Percentiles rank a stretch among this genome's conserved stretches.
Conservation (phyloP, 2,888 invertebrate species). For the Phyllotreta striolata region DNA sequence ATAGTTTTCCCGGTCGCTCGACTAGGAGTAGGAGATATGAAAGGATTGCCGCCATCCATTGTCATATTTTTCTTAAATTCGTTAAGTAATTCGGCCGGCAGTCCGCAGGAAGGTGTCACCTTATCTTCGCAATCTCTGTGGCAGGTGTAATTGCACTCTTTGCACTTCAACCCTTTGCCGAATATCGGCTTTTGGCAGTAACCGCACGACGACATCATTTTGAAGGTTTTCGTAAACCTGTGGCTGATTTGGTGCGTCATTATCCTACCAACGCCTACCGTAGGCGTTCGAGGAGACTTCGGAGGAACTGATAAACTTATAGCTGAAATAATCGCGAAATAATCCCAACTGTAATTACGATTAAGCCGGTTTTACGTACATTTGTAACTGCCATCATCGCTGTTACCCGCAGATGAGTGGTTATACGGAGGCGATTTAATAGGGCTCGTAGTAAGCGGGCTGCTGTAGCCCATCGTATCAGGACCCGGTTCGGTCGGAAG, state of each 20-base stretch:
- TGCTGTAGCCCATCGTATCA: slow-evolving; percentile 61
- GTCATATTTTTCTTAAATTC: slow-evolving; percentile 81
- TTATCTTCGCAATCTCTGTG: slow-evolving; percentile 89
- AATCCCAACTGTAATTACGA: slow-evolving; percentile 7
- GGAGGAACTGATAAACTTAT: slow-evolving; percentile 65
- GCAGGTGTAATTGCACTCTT: slow-evolving; percentile 93
- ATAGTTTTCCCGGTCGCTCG: slow-evolving; percentile 57
- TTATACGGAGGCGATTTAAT: slow-evolving; percentile 69
- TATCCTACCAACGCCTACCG: slow-evolving; percentile 65
- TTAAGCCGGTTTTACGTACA: slow-evolving; percentile 50
- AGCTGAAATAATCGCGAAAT: slow-evolving; percentile 50
- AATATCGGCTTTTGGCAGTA: slow-evolving; percentile 76
- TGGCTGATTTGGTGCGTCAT: slow-evolving; percentile 93
- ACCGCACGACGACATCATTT: slow-evolving; percentile 88
- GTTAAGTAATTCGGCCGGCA: slow-evolving; percentile 85
- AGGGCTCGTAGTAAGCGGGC: slow-evolving; percentile 65
- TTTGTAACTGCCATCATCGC: slow-evolving; percentile 65
- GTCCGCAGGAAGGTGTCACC: slow-evolving; percentile 91
- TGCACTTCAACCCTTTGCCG: slow-evolving; percentile 85
- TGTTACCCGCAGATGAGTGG: slow-evolving; percentile 58
- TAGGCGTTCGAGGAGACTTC: slow-evolving; percentile 64
- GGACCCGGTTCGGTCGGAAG: slow-evolving; percentile 70
- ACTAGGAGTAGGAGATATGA: slow-evolving; percentile 63
- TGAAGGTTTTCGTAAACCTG: slow-evolving; percentile 88
- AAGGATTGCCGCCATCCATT: slow-evolving; percentile 65